phyloP scores from a whole-genome alignment of 2,113 vertebrate species.

The Rhea americana region DNA sequence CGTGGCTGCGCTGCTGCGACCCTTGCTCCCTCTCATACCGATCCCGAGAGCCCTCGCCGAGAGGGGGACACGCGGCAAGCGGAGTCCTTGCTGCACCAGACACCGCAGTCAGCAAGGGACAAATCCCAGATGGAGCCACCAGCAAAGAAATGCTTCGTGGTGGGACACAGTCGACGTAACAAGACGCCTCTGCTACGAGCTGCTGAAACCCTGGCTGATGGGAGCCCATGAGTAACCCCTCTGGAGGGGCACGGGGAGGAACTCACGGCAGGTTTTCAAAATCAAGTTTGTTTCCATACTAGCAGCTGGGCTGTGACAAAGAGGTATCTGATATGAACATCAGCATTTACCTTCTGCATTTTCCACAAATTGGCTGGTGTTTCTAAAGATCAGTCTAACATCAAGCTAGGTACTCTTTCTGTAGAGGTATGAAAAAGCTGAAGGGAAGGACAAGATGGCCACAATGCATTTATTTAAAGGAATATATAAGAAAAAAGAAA shows the following conservation, averaged over 20 bases:
- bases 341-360: background rate
- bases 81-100: background rate
- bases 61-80: background rate
- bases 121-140: background rate
- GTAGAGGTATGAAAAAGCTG: background rate
- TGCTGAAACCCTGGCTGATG: background rate
- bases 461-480: background rate
- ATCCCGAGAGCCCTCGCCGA: background rate
- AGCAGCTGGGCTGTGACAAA: background rate
- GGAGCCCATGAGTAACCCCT: background rate
- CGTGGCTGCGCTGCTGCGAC: background rate
- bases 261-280: background rate
- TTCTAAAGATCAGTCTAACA: background rate
- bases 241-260: background rate
- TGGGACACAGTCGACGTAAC: background rate
- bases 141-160: background rate
- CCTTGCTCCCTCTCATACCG: background rate
- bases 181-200: background rate
- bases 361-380: background rate
- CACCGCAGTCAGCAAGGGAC: background rate
- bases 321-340: background rate
- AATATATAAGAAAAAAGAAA: background rate
- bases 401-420: background rate
- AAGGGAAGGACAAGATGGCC: background rate
- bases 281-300: background rate